Percentiles rank a stretch among this genome's conserved stretches.
Evolutionary conservation across 2,888 invertebrate species (phyloP).

Genomic region (Muschampia plurimacula): DNA sequence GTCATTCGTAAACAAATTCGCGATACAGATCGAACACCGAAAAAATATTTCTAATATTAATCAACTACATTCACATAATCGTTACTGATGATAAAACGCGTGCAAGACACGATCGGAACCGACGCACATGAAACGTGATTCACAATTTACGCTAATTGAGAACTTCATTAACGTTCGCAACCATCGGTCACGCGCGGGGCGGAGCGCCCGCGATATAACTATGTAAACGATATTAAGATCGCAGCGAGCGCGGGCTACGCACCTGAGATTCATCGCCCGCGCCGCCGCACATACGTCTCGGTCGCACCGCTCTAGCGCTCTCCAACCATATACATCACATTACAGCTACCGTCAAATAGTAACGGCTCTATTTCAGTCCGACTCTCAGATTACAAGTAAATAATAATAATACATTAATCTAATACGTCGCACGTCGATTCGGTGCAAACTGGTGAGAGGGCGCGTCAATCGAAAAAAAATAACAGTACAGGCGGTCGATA

Average conservation of each 20-base stretch:
- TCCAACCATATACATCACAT: conserved; percentile 40
- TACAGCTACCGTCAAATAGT: conserved; percentile 39
- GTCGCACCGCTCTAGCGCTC: conserved; percentile 54
- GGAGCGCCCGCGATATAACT: conserved; percentile 40
- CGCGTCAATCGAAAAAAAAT: conserved; percentile 17
- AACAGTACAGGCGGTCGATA: conserved; percentile 24
- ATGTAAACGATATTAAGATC: conserved; percentile 46
- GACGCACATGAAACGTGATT: conserved; percentile 61
- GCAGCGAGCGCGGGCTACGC: conserved; percentile 57
- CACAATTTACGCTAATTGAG: conserved; percentile 58
- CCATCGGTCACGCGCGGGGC: conserved; percentile 25
- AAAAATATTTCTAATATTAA: conserved; percentile 79
- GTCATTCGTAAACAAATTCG: conserved; percentile 73
- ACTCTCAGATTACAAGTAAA: conserved; percentile 61
- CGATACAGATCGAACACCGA: conserved; percentile 82
- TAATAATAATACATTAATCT: conserved; percentile 43
- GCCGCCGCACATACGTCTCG: conserved; percentile 50
- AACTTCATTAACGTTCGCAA: conserved; percentile 38
- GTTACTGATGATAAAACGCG: conserved; percentile 66
- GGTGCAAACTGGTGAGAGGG: conserved; percentile 40
- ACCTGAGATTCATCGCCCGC: conserved; percentile 78
- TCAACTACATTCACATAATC: conserved; percentile 76
- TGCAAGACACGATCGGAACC: conserved; percentile 60
- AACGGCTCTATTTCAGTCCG: conserved; percentile 76
- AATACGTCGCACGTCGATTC: conserved; percentile 50